phyloP scores from a whole-genome alignment of 2,113 vertebrate species.

The Mola mola region DNA sequence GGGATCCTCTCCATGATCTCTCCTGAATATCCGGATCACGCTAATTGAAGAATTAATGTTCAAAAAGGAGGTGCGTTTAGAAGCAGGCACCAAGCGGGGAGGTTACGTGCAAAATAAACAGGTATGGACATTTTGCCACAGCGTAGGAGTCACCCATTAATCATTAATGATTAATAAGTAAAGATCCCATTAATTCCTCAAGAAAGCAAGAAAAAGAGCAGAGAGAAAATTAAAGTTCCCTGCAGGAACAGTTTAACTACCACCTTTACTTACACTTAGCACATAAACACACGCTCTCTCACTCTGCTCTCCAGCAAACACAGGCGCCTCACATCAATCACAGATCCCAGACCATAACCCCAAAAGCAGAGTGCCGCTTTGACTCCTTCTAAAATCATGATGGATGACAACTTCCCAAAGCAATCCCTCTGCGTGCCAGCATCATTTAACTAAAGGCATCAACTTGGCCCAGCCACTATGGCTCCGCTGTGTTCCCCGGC shows the following conservation, averaged over 20 bases:
- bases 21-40: constrained; percentile 75
- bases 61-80: constrained; percentile 2
- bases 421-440: constrained; percentile 78
- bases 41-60: constrained; percentile 80
- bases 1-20: constrained; percentile 73
- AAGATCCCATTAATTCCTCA: constrained; percentile 24
- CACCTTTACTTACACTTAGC: constrained; percentile 19
- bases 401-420: constrained; percentile 83
- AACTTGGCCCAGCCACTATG: constrained; percentile 67
- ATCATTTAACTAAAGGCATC: constrained; percentile 81
- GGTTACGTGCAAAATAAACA: constrained; percentile 9
- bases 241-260: constrained; percentile 28
- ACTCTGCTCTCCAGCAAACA: constrained; percentile 44
- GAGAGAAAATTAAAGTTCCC: constrained; percentile 27
- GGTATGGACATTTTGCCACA: constrained; percentile 29
- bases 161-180: constrained; percentile 35
- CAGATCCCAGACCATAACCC: constrained; percentile 74
- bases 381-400: constrained; percentile 83
- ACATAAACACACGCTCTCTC: constrained; percentile 39
- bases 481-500: constrained; percentile 37
- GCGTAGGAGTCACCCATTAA: constrained; percentile 13
- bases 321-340: constrained; percentile 75
- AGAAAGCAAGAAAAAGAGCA: constrained; percentile 16
- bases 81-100: neutral
- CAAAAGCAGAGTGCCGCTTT: constrained; percentile 73